Base-by-base conservation (phyloP, 2,113 vertebrate species). In the Australoheros scitulus region DNA sequence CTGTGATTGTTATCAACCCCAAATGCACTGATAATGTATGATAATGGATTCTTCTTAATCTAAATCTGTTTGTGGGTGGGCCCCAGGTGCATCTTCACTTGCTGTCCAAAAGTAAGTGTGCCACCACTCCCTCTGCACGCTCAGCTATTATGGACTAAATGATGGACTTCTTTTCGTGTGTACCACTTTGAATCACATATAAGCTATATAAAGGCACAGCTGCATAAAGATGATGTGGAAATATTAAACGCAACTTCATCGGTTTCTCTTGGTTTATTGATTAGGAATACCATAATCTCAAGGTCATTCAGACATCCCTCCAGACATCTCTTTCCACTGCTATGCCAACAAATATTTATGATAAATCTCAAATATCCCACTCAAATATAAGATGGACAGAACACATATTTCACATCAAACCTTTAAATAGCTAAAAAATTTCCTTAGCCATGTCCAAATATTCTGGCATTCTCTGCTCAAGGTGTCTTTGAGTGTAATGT, bases 31-130 rank as follows among this genome's bases (percentile, higher is more conserved):
- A 87, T 93, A 92, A 93, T 92, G 91, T 90, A 90, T 92, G 90
- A 85, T 94, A 93, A 93, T 93, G 92, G 92, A 32, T 87, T 92
- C 72, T 79, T 77, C 85, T 84, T 89, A 90, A 90, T 90, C 91
- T 84, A 91, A 86, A 85, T 77, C 68, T 85, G 79, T 81, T 70
- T 84, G 60, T 24, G 29, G 74, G 58, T 81, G 61, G 79, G 82
- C 75, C 83, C 65, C 85, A 82, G 86, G 88, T 90, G 68, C 34
- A 85, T 79, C 59, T 82, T 76, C 85, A 91, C 83, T 86, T 88
- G 83, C 50, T 68, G 77, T 84, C 78, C 63, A 78, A 82, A 90
- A 77, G 79, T 86, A 90, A 89, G 61, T 80, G 77, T 10, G 5
- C 68, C 36, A 47, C 61, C 52, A 34, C 80, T 77, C 59, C 68